Evolutionary conservation across 1,140 invertebrate species (phyloP).

Genomic region (Daktulosphaira vitifoliae): DNA sequence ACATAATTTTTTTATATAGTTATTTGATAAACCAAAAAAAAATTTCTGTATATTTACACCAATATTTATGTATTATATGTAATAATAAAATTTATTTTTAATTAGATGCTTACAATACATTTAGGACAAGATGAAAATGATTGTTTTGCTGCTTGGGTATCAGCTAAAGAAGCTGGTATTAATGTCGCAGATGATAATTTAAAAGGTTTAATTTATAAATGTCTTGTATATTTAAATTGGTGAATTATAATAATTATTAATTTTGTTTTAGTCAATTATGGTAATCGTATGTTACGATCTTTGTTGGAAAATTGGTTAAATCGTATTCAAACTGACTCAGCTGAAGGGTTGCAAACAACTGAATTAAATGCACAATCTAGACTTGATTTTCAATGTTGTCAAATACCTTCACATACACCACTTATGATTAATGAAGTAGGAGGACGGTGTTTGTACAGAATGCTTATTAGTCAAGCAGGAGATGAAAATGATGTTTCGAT

Average conservation of each 20-base stretch:
- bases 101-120: slow-evolving; percentile 92
- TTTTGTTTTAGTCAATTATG: slow-evolving; percentile 77
- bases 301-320: slow-evolving; percentile 92
- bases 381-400: slow-evolving; percentile 59
- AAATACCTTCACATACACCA: slow-evolving; percentile 89
- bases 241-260: slow-evolving; percentile 27
- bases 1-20: too few species aligned
- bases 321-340: slow-evolving; percentile 37
- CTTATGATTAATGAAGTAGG: slow-evolving; percentile 76
- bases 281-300: slow-evolving; percentile 85
- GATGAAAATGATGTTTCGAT: slow-evolving; percentile 91
- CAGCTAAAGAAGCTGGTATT: slow-evolving; percentile 86
- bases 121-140: slow-evolving; percentile 94
- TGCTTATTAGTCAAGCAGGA: slow-evolving; percentile 84
- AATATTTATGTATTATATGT: too few species aligned
- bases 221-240: too few species aligned
- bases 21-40: too few species aligned
- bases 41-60: too few species aligned
- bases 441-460: slow-evolving; percentile 80
- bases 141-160: slow-evolving; percentile 97
- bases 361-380: slow-evolving; percentile 40
- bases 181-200: slow-evolving; percentile 67
- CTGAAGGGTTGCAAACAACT: slow-evolving; percentile 35
- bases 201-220: slow-evolving; percentile 55
- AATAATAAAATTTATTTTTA: too few species aligned